Conservation (phyloP, 2,888 invertebrate species). For the Xanthorhoe designata region DNA sequence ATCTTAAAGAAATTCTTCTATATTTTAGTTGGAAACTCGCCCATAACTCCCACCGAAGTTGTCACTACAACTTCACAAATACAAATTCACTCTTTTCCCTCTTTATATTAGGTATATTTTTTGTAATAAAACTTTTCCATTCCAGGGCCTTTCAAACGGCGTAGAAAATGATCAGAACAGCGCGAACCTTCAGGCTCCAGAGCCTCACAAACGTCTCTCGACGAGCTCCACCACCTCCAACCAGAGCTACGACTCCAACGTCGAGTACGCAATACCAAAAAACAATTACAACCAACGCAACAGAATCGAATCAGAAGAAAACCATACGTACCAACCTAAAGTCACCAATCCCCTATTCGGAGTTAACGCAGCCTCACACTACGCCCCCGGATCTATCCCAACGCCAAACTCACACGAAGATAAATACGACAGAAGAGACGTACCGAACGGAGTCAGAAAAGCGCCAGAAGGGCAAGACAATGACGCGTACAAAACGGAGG, state of each 20-base stretch:
- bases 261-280: conserved; percentile 76
- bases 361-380: conserved; percentile 80
- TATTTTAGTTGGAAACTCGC: no score
- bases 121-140: conserved; percentile 1
- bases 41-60: no score
- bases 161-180: conserved; percentile 80
- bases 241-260: conserved; percentile 78
- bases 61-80: no score
- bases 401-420: conserved; percentile 52
- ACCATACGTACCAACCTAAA: conserved; percentile 64
- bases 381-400: conserved; percentile 67
- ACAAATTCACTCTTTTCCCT: no score
- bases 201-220: conserved; percentile 76
- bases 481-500: conserved; percentile 87
- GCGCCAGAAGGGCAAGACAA: conserved; percentile 94
- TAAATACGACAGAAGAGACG: conserved; percentile 64
- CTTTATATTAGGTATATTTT: background rate
- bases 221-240: conserved; percentile 78
- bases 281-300: conserved; percentile 67
- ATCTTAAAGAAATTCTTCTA: no score
- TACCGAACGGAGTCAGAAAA: conserved; percentile 85
- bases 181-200: conserved; percentile 67
- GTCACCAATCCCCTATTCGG: conserved; percentile 79
- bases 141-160: conserved; percentile 80
- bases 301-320: conserved; percentile 54